Base-by-base conservation (phyloP, 1,140 invertebrate genomes). In the Copidosoma floridanum region DNA sequence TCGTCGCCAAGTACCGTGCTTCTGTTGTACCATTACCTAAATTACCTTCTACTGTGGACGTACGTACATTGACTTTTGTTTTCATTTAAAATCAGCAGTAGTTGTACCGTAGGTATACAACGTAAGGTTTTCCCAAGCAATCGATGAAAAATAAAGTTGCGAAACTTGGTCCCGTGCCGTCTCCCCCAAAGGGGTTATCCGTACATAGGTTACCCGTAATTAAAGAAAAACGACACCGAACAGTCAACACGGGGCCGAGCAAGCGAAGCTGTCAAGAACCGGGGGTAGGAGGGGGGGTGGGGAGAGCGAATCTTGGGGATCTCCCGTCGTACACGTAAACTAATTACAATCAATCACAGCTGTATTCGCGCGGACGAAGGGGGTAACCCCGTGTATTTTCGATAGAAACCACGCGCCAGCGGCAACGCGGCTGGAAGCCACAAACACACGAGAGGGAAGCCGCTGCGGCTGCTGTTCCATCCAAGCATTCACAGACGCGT, bases 291-390 rank as follows among this genome's bases (percentile, higher is more conserved):
- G 35, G 10, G 40, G n/a, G 14, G 20, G 53, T 48, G 24, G n/a
- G 35, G 21, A 37, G 21, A 3, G 50, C 3, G 56, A 57, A 57
- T 50, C 56, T 37, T 40, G 23, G 56, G 56, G 23, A 40, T 47
- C 59, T 63, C 54, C 32, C 20, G n/a, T 52, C 47, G 53, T 60
- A 57, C 61, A 61, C 65, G 61, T 65, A 61, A 68, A 68, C 65
- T 68, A 65, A 70, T 70, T 70, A 70, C 58, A 68, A 70, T 70
- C 67, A 67, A 67, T 68, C 65, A 68, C 65, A 29, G 37, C 32
- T n/a, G n/a, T n/a, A n/a, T n/a, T 35, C 54, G 23, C 8, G 47
- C 40, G 44, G 47, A 48, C 51, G 21, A n/a, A n/a, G n/a, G n/a
- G n/a, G n/a, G n/a, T n/a, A n/a, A n/a, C n/a, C 10, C 18, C 40